These are phyloP conservation scores for Amaurobius ferox DNA, from an alignment of 2,888 invertebrate genomes.

Conservation along the genomic window DNA sequence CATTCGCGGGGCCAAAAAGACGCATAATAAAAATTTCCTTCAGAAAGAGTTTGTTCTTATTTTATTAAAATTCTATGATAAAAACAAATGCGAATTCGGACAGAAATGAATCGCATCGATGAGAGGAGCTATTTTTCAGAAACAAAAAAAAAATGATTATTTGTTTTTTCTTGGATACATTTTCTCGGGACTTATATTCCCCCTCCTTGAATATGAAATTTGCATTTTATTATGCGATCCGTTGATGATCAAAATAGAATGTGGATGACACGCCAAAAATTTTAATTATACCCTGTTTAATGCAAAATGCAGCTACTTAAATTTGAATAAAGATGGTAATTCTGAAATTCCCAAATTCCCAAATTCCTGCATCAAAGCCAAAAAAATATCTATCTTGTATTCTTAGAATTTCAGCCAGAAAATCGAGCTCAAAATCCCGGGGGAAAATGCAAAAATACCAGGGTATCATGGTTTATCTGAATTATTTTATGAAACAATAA, in stretches of 20 bases:
- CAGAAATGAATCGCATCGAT: constrained; percentile 47
- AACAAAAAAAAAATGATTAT: constrained; percentile 2
- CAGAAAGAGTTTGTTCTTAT: constrained; percentile 4
- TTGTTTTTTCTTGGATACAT: constrained; percentile 31
- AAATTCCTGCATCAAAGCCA: too few relatives aligned
- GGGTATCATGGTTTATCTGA: too few relatives aligned
- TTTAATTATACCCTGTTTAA: too few relatives aligned
- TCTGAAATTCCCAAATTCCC: too few relatives aligned
- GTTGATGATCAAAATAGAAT: constrained; percentile 1
- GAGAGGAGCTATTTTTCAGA: neutral
- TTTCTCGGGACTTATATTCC: neutral
- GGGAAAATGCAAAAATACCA: too few relatives aligned
- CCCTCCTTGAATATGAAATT: constrained; percentile 19
- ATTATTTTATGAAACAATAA: too few relatives aligned
- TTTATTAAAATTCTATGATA: constrained; percentile 43
- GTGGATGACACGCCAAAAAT: too few relatives aligned
- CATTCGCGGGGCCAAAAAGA: neutral
- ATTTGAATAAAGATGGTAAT: too few relatives aligned
- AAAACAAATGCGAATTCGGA: constrained; percentile 46
- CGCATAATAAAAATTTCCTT: constrained; percentile 43
- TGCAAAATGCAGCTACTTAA: too few relatives aligned
- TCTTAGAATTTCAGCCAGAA: too few relatives aligned
- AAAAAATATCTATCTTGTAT: too few relatives aligned
- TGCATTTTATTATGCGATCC: constrained; percentile 36
- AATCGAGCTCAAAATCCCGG: too few relatives aligned